Evolutionary conservation across 2,797 vertebrate genomes (phyloP).

Genomic region (Nasua narica): DNA sequence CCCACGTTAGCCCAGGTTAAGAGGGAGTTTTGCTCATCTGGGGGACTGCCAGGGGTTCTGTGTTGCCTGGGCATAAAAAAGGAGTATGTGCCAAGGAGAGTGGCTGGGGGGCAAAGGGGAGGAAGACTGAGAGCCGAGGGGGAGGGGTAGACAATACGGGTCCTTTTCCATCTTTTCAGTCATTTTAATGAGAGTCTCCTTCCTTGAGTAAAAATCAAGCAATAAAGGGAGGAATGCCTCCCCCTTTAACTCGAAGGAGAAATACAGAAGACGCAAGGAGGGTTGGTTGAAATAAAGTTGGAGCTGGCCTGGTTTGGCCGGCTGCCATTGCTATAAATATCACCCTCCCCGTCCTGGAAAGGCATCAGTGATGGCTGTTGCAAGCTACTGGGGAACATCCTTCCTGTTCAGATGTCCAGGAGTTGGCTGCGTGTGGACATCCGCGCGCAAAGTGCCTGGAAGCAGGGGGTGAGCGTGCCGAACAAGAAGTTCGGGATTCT

Average conservation of each 20-base stretch:
- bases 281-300: slow-evolving; percentile 29
- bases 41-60: not conserved
- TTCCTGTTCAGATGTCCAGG: slow-evolving; percentile 48
- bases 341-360: not conserved
- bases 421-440: not conserved
- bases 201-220: slow-evolving; percentile 34
- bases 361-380: not conserved
- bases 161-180: not conserved
- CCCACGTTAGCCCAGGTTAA: not conserved
- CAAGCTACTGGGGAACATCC: slow-evolving; percentile 44
- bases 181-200: slow-evolving; percentile 32
- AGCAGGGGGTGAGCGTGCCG: not conserved
- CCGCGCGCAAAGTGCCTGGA: not conserved
- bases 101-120: not conserved
- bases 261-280: slow-evolving; percentile 28
- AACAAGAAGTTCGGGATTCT: not conserved
- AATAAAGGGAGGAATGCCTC: slow-evolving; percentile 43
- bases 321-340: slow-evolving; percentile 55
- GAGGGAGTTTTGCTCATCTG: not conserved
- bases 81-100: not conserved
- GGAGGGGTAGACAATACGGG: no score
- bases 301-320: slow-evolving; percentile 30
- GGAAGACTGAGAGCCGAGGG: not conserved
- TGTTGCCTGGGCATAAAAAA: not conserved
- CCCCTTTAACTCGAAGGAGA: slow-evolving; percentile 32